These are phyloP conservation scores for Drosophila neocordata DNA, from an alignment of 1,140 invertebrate genomes.

Conservation along the genomic window DNA sequence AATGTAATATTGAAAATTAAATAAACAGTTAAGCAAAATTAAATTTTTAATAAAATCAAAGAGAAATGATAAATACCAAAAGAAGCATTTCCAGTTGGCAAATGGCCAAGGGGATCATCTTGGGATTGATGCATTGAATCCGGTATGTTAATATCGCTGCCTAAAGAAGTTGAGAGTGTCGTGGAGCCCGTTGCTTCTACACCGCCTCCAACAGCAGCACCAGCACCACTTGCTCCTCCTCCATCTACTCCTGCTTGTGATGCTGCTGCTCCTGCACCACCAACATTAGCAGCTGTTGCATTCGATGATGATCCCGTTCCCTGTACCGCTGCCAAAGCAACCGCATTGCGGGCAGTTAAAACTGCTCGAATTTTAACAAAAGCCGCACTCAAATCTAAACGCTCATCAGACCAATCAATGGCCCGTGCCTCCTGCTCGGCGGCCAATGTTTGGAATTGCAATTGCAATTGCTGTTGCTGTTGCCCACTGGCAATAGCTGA, in stretches of 20 bases:
- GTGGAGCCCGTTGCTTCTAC: constrained; percentile 9
- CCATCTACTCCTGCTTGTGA: constrained; percentile 8
- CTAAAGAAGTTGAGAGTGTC: constrained; percentile 22
- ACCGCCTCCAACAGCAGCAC: not conserved
- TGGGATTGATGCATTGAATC: constrained; percentile 25
- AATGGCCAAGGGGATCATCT: constrained; percentile 74
- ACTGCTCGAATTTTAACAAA: constrained; percentile 78
- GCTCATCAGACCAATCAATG: constrained; percentile 77
- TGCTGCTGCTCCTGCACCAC: constrained; percentile 21
- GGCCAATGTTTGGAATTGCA: constrained; percentile 69
- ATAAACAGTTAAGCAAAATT: constrained; percentile 34
- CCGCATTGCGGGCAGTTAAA: constrained; percentile 70
- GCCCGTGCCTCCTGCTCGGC: constrained; percentile 75
- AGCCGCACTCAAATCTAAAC: constrained; percentile 70
- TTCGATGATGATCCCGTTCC: constrained; percentile 21
- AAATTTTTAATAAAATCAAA: constrained; percentile 31
- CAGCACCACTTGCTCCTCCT: not conserved
- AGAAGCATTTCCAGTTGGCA: constrained; percentile 81
- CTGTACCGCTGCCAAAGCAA: constrained; percentile 48
- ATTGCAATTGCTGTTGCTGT: constrained; percentile 58
- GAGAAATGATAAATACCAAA: constrained; percentile 66
- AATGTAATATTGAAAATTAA: constrained; percentile 1
- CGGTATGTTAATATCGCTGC: constrained; percentile 26
- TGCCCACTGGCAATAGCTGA: constrained; percentile 46
- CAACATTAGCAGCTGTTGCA: constrained; percentile 12